A percentile compares a stretch with the other conserved stretches of the same genome.
These are phyloP conservation scores for Phymanthus crucifer DNA, from an alignment of 92 coral and sea anemone genomes.

Conservation along the genomic window DNA sequence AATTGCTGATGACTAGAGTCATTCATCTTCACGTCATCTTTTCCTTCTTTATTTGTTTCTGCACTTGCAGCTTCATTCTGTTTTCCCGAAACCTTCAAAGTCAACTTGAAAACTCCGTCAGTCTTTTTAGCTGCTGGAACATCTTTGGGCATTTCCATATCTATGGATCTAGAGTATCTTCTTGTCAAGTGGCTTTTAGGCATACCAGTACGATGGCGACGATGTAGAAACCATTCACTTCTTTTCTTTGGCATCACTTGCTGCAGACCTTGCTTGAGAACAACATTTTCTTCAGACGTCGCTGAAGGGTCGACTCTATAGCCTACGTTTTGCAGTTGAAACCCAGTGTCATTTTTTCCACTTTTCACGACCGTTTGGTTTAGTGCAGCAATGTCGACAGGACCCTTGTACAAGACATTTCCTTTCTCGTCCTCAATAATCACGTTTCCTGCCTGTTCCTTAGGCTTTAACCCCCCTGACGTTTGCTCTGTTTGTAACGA, in stretches of 20 bases:
- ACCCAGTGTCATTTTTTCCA: slow-evolving; percentile 10
- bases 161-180: slow-evolving; percentile 9
- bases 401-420: slow-evolving; percentile 33
- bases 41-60: background rate
- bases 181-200: background rate
- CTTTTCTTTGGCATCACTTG: slow-evolving; percentile 20
- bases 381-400: slow-evolving; percentile 31
- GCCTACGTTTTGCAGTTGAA: slow-evolving; percentile 31
- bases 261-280: slow-evolving; percentile 16
- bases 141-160: background rate
- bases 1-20: background rate
- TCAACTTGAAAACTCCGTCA: slow-evolving; percentile 33
- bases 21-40: slow-evolving; percentile 1
- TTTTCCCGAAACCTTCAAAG: slow-evolving; percentile 2
- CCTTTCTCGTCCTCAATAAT: slow-evolving; percentile 40
- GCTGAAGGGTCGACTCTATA: slow-evolving; percentile 12
- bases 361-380: slow-evolving; percentile 24
- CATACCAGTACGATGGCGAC: background rate
- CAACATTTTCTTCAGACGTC: slow-evolving; percentile 7
- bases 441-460: slow-evolving; percentile 13
- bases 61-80: background rate
- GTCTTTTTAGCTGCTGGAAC: slow-evolving; percentile 23
- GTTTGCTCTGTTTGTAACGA: background rate
- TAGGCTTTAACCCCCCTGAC: background rate
- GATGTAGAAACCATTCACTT: background rate